These are phyloP conservation scores for Spermophilus dauricus DNA, from an alignment of 2,113 vertebrate species.

Conservation along the genomic window DNA sequence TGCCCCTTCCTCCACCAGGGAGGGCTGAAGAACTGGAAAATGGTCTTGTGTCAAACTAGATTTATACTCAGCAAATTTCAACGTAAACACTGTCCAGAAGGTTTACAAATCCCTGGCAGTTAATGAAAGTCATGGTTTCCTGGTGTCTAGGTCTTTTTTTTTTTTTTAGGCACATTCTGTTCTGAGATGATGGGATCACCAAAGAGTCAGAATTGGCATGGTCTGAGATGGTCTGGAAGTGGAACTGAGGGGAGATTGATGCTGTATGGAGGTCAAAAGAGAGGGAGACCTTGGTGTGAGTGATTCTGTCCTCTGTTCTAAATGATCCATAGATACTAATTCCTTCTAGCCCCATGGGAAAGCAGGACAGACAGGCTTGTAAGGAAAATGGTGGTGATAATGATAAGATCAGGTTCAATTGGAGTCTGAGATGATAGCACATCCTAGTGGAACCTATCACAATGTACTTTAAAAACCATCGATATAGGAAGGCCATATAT, in stretches of 20 bases:
- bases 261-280: not conserved
- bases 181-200: not conserved
- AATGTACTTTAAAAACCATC: not conserved
- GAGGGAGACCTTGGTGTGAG: not conserved
- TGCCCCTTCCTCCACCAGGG: not conserved
- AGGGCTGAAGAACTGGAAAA: not conserved
- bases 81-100: not conserved
- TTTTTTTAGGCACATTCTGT: not conserved
- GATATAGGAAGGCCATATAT: not conserved
- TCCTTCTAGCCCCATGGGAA: not conserved
- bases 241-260: not conserved
- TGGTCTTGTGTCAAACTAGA: not conserved
- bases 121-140: not conserved
- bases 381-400: not conserved
- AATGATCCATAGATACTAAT: not conserved
- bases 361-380: not conserved
- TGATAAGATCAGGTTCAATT: not conserved
- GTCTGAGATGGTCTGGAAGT: not conserved
- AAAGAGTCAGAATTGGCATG: too few species aligned
- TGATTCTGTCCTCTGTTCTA: not conserved
- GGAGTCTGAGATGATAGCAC: not conserved
- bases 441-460: not conserved
- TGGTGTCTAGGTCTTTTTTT: not conserved
- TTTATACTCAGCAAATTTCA: not conserved
- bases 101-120: not conserved